phyloP scores from a whole-genome alignment of 2,797 vertebrate genomes.

The Alauda arvensis region DNA sequence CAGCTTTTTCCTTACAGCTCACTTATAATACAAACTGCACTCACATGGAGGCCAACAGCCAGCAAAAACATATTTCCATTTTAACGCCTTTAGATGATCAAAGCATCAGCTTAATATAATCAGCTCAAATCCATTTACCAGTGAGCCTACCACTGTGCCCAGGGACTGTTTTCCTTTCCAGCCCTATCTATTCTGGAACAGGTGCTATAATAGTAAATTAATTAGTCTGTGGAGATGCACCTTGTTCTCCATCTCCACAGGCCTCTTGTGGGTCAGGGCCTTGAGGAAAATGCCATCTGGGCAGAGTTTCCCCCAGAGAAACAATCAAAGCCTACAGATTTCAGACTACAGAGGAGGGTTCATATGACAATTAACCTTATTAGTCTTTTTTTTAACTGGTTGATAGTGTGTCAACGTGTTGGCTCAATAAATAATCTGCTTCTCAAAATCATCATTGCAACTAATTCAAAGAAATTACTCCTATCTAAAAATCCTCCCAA shows the following conservation, averaged over 20 bases:
- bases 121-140: constrained; percentile 97
- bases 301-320: constrained; percentile 85
- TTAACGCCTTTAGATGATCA: constrained; percentile 97
- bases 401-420: constrained; percentile 76
- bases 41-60: constrained; percentile 76
- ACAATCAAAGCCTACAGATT: constrained; percentile 81
- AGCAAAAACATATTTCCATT: constrained; percentile 95
- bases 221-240: constrained; percentile 97
- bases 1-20: constrained; percentile 54
- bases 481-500: constrained; percentile 40
- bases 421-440: constrained; percentile 74
- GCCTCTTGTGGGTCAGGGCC: constrained; percentile 88
- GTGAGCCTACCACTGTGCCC: constrained; percentile 79
- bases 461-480: constrained; percentile 38
- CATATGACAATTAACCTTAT: constrained; percentile 98
- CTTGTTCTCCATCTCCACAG: constrained; percentile 90
- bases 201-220: constrained; percentile 99
- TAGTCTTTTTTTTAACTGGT: constrained; percentile 77
- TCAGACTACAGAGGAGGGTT: constrained; percentile 88
- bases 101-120: constrained; percentile 98
- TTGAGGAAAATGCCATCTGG: constrained; percentile 95
- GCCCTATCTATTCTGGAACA: constrained; percentile 97
- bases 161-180: constrained; percentile 81
- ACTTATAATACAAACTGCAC: constrained; percentile 62
- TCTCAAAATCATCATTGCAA: constrained; percentile 59